Percentiles rank a stretch among this genome's conserved stretches.
Evolutionary conservation across 2,797 vertebrate genomes (phyloP).

Genomic region (Ceryle rudis): DNA sequence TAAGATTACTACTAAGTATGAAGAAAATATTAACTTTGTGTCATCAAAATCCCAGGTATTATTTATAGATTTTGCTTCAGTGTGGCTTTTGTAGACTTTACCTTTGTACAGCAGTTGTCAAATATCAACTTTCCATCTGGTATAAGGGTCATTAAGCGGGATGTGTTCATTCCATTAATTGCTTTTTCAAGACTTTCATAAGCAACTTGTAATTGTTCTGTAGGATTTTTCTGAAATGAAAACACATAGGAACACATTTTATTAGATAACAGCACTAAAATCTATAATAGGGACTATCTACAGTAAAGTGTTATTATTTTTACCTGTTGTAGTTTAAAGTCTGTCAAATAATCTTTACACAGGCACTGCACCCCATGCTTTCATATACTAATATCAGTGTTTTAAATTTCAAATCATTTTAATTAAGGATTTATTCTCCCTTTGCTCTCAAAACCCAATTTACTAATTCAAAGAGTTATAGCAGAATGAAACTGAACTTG

Average conservation of each 20-base stretch:
- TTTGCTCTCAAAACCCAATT: neutral
- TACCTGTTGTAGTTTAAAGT: neutral
- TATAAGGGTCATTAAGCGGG: constrained; percentile 51
- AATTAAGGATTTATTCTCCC: neutral
- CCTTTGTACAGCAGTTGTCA: constrained; percentile 85
- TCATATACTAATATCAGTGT: neutral
- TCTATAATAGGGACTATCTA: neutral
- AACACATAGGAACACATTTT: neutral
- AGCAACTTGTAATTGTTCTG: constrained; percentile 80
- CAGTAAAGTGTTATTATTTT: neutral
- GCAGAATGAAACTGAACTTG: neutral
- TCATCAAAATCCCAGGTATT: neutral
- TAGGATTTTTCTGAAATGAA: constrained; percentile 77
- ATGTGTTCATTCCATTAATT: constrained; percentile 77
- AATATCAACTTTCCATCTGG: constrained; percentile 75
- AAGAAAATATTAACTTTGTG: neutral
- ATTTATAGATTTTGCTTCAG: neutral
- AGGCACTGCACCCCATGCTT: neutral
- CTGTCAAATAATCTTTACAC: neutral
- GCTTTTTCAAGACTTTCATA: constrained; percentile 82
- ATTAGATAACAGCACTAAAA: neutral
- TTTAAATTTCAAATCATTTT: neutral
- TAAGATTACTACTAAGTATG: neutral
- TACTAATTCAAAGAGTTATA: neutral
- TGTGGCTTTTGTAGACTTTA: constrained; percentile 59